A percentile compares a stretch with the other conserved stretches of the same genome.
Evolutionary conservation across 2,888 invertebrate species (phyloP).

Genomic region (Pinctada fucata): DNA sequence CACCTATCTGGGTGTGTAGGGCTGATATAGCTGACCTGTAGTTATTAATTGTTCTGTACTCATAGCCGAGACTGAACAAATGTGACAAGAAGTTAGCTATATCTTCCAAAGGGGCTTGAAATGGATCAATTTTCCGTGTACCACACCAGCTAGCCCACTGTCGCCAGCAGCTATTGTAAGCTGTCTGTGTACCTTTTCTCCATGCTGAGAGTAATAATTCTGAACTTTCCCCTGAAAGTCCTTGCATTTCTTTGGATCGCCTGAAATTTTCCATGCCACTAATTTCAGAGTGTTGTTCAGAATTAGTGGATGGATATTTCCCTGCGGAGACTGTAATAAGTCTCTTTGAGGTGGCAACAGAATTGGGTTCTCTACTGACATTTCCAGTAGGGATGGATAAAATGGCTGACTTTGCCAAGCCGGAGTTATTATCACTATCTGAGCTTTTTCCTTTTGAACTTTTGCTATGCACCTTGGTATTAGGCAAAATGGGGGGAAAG

Average conservation of each 20-base stretch:
- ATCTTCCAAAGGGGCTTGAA: not conserved
- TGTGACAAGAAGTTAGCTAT: not conserved
- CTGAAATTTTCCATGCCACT: constrained; percentile 5
- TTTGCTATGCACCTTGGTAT: not conserved
- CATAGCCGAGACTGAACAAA: constrained; percentile 1
- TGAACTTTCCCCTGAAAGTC: constrained; percentile 11
- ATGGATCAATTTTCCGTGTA: not conserved
- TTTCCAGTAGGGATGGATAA: not conserved
- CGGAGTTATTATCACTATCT: not conserved
- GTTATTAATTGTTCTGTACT: constrained; percentile 3
- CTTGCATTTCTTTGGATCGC: not conserved
- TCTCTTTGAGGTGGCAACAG: constrained; percentile 7
- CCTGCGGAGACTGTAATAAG: constrained; percentile 4
- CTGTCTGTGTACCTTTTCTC: constrained; percentile 1
- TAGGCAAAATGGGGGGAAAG: constrained; percentile 16
- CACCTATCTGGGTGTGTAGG: not conserved
- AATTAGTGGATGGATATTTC: not conserved
- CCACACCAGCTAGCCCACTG: not conserved
- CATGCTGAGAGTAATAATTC: constrained; percentile 6
- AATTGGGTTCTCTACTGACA: not conserved
- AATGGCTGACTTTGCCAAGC: not conserved
- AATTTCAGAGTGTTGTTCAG: not conserved
- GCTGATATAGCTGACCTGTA: constrained; percentile 4
- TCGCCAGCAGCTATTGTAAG: constrained; percentile 11
- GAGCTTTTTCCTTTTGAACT: not conserved